These are phyloP conservation scores for Budorcas taxicolor DNA, from an alignment of 2,113 vertebrate species.

Conservation along the genomic window DNA sequence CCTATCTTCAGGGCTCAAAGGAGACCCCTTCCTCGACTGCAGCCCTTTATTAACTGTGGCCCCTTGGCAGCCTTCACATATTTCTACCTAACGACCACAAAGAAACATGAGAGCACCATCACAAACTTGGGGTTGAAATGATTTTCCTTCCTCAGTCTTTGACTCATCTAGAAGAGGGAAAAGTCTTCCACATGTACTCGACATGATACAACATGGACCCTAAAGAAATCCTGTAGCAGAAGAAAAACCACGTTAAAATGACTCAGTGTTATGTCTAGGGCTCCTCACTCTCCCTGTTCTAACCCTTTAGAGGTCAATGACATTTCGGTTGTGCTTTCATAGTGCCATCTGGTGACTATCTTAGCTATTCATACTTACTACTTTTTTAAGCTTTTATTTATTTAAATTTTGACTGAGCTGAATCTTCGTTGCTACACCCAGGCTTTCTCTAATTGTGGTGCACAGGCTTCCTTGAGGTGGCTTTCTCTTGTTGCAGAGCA, in stretches of 20 bases:
- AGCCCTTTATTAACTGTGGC: no score
- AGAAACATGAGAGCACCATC: background rate
- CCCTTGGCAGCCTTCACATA: background rate
- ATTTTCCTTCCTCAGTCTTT: background rate
- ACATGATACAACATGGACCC: background rate
- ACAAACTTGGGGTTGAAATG: background rate
- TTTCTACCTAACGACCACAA: background rate
- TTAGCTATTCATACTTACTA: background rate
- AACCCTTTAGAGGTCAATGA: background rate
- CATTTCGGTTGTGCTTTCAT: no score
- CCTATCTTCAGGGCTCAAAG: background rate
- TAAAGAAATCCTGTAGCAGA: background rate
- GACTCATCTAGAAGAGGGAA: background rate
- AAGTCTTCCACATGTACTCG: background rate
- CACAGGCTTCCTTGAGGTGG: accelerated
- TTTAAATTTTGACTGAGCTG: background rate
- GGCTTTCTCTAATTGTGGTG: background rate
- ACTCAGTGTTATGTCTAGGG: background rate
- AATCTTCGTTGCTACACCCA: background rate
- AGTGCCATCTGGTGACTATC: background rate
- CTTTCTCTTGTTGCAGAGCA: background rate
- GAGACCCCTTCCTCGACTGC: background rate
- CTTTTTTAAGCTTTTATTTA: background rate
- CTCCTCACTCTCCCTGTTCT: background rate
- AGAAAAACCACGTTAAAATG: background rate